phyloP scores from a whole-genome alignment of 2,797 vertebrate species.

The Catharus ustulatus region DNA sequence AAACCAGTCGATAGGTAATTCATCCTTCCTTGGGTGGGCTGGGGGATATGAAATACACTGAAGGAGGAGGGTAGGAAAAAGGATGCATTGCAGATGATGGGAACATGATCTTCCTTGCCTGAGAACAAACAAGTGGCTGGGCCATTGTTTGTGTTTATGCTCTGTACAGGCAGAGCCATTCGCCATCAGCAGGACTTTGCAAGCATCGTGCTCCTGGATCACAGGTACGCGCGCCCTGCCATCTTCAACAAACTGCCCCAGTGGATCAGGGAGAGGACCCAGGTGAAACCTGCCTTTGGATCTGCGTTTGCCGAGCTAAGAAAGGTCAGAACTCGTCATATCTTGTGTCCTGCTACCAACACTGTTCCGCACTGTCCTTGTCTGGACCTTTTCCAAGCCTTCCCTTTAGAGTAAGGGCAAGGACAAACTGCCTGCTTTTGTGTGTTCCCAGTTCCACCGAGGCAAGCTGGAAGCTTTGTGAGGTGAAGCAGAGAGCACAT shows the following conservation, averaged over 20 bases:
- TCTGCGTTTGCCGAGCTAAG: constrained; percentile 84
- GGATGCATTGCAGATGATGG: background rate
- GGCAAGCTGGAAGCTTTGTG: constrained; percentile 67
- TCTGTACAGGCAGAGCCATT: constrained; percentile 87
- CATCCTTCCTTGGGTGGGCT: background rate
- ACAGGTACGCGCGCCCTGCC: constrained; percentile 81
- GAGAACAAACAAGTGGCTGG: background rate
- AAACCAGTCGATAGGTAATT: constrained; percentile 92
- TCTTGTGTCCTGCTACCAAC: background rate
- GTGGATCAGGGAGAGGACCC: constrained; percentile 87
- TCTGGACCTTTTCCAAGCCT: background rate
- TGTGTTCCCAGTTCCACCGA: constrained; percentile 84
- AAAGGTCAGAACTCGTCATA: constrained; percentile 77
- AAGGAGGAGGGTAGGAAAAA: background rate
- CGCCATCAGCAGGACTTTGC: constrained; percentile 91
- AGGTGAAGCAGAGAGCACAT: background rate
- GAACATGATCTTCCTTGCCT: background rate
- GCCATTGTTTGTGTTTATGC: background rate
- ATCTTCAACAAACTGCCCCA: constrained; percentile 83
- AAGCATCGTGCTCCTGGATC: constrained; percentile 88
- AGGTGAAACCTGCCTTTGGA: constrained; percentile 82
- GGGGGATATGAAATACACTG: background rate
- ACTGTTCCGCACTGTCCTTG: background rate
- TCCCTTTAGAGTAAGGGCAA: background rate
- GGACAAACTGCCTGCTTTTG: background rate